Conservation (phyloP, 2,797 vertebrate genomes). For the Clarias pachynema region DNA sequence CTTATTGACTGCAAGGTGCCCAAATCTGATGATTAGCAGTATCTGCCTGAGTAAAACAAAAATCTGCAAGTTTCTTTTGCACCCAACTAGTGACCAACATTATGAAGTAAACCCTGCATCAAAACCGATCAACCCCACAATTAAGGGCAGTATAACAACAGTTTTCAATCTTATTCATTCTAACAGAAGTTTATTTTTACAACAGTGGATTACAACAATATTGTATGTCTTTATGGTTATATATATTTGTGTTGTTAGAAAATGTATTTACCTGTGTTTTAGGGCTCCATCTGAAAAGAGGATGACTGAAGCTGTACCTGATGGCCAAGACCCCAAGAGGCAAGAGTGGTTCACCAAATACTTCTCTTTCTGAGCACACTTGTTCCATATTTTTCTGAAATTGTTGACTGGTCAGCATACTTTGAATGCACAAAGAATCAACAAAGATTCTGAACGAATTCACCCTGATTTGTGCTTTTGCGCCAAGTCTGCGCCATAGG, state of each 20-base stretch:
- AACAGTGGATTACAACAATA: not conserved
- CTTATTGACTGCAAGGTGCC: too few species aligned
- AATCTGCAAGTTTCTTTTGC: not conserved
- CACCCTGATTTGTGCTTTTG: too few species aligned
- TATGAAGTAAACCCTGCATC: too few species aligned
- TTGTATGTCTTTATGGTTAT: not conserved
- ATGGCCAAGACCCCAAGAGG: conserved; percentile 77
- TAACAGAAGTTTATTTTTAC: not conserved
- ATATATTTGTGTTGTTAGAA: not conserved
- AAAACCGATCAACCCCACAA: not conserved
- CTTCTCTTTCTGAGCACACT: conserved; percentile 91
- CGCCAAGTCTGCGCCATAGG: too few species aligned
- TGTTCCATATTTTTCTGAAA: not conserved
- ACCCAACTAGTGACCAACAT: not conserved
- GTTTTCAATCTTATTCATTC: not conserved
- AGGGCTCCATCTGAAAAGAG: conserved; percentile 76
- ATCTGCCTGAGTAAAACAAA: not conserved
- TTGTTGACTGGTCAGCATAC: not conserved
- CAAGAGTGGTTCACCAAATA: conserved; percentile 98
- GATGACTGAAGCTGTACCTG: conserved; percentile 71
- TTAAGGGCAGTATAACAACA: not conserved
- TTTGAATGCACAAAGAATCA: not conserved
- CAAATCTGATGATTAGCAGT: too few species aligned
- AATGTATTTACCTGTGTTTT: conserved; percentile 26
- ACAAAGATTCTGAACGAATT: not conserved